These are phyloP conservation scores for Reticulitermes speratus DNA, from an alignment of 1,140 invertebrate species.

Conservation along the genomic window DNA sequence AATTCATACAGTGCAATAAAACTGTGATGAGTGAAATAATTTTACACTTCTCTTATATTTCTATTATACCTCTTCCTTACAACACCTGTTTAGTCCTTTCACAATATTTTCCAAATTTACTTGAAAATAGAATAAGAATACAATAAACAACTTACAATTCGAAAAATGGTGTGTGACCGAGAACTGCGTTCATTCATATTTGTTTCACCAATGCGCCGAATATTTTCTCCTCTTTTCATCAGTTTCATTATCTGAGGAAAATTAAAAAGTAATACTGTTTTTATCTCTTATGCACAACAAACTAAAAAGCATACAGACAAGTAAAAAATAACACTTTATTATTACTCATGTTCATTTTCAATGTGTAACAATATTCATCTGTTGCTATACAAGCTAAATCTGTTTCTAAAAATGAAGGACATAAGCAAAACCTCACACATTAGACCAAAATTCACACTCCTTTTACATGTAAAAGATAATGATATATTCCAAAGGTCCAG, in stretches of 20 bases:
- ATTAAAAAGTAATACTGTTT: constrained; percentile 24
- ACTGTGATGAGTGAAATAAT: too few species aligned
- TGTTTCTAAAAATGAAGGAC: too few species aligned
- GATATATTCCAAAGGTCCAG: too few species aligned
- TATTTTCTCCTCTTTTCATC: constrained; percentile 66
- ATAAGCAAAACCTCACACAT: too few species aligned
- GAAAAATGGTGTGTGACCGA: constrained; percentile 76
- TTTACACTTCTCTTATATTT: too few species aligned
- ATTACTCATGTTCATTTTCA: background rate
- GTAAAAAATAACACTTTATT: background rate
- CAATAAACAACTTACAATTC: constrained; percentile 49
- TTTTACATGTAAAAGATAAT: too few species aligned
- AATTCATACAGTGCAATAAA: too few species aligned
- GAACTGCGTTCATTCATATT: constrained; percentile 79
- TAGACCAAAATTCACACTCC: too few species aligned
- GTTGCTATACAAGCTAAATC: background rate
- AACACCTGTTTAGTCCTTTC: too few species aligned
- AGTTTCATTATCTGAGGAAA: constrained; percentile 47
- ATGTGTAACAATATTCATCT: background rate
- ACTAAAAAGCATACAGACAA: background rate
- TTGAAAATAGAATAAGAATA: too few species aligned
- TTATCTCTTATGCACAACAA: background rate
- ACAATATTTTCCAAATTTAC: too few species aligned
- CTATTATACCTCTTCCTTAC: too few species aligned
- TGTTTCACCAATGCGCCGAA: constrained; percentile 68